Percentiles rank a stretch among this genome's conserved stretches.
These are phyloP conservation scores for Eumaeus atala DNA, from an alignment of 1,140 invertebrate genomes.

Conservation along the genomic window DNA sequence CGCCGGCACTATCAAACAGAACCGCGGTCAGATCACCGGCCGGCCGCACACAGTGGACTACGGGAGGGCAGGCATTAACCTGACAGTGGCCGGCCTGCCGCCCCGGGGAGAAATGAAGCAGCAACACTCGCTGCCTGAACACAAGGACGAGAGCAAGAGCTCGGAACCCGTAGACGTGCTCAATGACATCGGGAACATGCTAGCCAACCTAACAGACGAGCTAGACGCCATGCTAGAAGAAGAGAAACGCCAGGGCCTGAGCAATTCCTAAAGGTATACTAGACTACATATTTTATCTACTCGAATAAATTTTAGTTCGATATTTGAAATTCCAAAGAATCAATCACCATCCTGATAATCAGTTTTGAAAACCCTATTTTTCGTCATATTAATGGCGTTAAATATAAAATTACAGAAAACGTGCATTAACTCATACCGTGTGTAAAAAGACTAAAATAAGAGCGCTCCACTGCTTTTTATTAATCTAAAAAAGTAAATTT, in stretches of 20 bases:
- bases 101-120: conserved; percentile 52
- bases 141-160: conserved; percentile 56
- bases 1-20: conserved; percentile 95
- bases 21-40: conserved; percentile 61
- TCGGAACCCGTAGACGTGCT: conserved; percentile 90
- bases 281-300: not conserved
- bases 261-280: conserved; percentile 68
- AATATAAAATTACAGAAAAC: too few species aligned
- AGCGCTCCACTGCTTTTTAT: too few species aligned
- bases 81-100: conserved; percentile 46
- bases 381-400: too few species aligned
- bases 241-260: conserved; percentile 87
- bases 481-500: too few species aligned
- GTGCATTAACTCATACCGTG: too few species aligned
- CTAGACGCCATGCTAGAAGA: conserved; percentile 95
- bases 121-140: conserved; percentile 52
- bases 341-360: not conserved
- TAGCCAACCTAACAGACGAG: conserved; percentile 94
- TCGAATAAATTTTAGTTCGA: conserved; percentile 4
- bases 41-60: conserved; percentile 69
- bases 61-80: conserved; percentile 45
- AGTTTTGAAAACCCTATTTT: too few species aligned
- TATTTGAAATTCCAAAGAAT: conserved; percentile 7
- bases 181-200: conserved; percentile 97
- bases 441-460: too few species aligned